Evolutionary conservation across 2,888 invertebrate species (phyloP), one percentile per base, ranked within the genome.

Genomic region (Spisula subtruncata): DNA sequence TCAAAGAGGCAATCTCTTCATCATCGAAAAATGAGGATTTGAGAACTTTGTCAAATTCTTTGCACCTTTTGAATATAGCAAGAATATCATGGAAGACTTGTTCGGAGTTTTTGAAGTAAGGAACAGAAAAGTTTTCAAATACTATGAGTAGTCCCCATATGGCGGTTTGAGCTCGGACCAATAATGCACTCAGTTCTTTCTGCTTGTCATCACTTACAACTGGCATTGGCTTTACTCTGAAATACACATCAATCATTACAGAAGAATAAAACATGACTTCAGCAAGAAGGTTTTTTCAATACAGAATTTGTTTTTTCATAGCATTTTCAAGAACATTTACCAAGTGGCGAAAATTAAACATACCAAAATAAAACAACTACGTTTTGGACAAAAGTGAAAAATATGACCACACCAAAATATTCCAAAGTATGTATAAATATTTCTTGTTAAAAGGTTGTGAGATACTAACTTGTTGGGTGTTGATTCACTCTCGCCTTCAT

Each of bases 41-140:
- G n/a, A 95, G 88, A 56, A 95, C 93, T 71, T 93, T 94, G 89
- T 96, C 96, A 41, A 96, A 90, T 81, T 95, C 95, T 87, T 94
- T 94, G 85, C 96, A 96, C 79, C 92, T 92, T 46, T 94, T 94
- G 85, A 95, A 95, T n/a, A 96, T 94, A 32, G 93, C 91, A 46
- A 96, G 92, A 29, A 96, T 94, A 80, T 95, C 94, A 51, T 93
- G 92, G 89, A 95, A 94, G 84, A 94, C 93, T 80, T 94, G 94
- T 85, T 84, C 90, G 51, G 87, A 92, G 81, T 89, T 93, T 86
- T 88, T 87, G 66, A 90, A 86, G 88, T 85, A 91, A 51, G 86
- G 85, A 87, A 90, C 86, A 80, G 92, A 82, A 83, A 90, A 81
- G 81, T 83, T 91, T 12, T 90, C 87, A 88, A 95, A 94, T n/a